Conservation (phyloP, 2,888 invertebrate genomes). For the Caprella mutica region DNA sequence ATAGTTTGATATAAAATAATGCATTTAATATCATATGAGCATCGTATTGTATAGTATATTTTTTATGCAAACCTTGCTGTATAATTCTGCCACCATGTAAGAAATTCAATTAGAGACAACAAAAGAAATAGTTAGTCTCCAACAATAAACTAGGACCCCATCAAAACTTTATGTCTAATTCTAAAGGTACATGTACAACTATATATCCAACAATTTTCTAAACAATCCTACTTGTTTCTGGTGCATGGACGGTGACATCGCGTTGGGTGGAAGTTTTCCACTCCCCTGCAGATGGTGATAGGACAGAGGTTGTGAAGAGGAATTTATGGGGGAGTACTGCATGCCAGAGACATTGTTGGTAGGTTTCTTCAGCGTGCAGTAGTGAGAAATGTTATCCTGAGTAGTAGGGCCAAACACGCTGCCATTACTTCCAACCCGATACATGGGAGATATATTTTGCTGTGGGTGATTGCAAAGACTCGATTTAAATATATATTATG, state of each 20-base stretch:
- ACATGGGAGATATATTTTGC: no score
- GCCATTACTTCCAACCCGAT: no score
- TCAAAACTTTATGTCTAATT: no score
- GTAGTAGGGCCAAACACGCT: not conserved
- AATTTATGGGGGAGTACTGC: not conserved
- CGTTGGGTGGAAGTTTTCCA: not conserved
- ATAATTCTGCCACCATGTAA: no score
- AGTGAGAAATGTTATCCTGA: constrained; percentile 26
- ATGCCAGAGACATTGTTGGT: not conserved
- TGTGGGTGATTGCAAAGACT: not conserved
- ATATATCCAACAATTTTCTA: not conserved
- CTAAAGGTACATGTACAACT: not conserved
- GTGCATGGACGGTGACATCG: not conserved
- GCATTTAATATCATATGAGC: no score
- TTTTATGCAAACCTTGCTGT: no score
- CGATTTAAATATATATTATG: not conserved
- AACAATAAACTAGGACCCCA: no score
- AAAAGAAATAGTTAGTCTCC: no score
- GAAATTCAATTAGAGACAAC: no score
- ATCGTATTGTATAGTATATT: no score
- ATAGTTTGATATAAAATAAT: no score
- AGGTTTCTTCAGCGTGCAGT: constrained; percentile 31
- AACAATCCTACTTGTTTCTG: not conserved
- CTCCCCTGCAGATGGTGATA: not conserved
- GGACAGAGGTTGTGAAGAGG: not conserved